Percentiles rank a stretch among this genome's conserved stretches.
These are phyloP conservation scores for Thamnophis sirtalis DNA, from an alignment of 2,113 vertebrate species.

Conservation along the genomic window DNA sequence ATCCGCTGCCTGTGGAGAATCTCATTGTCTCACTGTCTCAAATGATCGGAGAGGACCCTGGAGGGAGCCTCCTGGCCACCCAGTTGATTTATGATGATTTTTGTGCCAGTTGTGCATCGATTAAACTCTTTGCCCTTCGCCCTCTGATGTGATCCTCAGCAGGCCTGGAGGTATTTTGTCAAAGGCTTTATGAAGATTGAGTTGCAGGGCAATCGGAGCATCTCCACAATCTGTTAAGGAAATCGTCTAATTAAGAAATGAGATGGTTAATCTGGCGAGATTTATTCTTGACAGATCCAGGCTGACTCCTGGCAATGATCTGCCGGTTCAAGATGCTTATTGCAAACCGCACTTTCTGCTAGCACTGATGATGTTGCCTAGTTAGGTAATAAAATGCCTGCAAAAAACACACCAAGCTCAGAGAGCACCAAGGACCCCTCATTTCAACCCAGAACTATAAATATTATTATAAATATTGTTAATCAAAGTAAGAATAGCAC, in stretches of 20 bases:
- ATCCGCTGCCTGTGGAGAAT: too few species aligned
- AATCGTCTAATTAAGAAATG: too few species aligned
- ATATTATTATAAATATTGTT: not conserved
- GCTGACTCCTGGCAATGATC: too few species aligned
- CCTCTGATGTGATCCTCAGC: too few species aligned
- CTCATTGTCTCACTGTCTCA: too few species aligned
- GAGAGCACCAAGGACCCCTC: not conserved
- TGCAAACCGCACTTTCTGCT: not conserved
- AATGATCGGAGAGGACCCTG: too few species aligned
- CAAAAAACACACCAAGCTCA: not conserved
- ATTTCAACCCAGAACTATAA: not conserved
- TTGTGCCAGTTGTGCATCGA: not conserved
- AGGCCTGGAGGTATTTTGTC: not conserved
- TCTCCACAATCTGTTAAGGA: too few species aligned
- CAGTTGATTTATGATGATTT: not conserved
- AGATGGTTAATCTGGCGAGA: too few species aligned
- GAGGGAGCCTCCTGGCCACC: not conserved
- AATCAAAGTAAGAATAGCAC: not conserved
- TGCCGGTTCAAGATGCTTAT: too few species aligned
- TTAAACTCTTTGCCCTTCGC: not conserved
- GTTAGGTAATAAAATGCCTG: not conserved
- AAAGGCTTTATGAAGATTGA: not conserved
- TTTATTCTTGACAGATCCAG: too few species aligned
- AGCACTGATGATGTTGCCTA: not conserved
- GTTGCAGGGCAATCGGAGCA: not conserved